Evolutionary conservation across 2,888 invertebrate species (phyloP), one percentile per base, ranked within the genome.

Genomic region (Epinotia demarniana): DNA sequence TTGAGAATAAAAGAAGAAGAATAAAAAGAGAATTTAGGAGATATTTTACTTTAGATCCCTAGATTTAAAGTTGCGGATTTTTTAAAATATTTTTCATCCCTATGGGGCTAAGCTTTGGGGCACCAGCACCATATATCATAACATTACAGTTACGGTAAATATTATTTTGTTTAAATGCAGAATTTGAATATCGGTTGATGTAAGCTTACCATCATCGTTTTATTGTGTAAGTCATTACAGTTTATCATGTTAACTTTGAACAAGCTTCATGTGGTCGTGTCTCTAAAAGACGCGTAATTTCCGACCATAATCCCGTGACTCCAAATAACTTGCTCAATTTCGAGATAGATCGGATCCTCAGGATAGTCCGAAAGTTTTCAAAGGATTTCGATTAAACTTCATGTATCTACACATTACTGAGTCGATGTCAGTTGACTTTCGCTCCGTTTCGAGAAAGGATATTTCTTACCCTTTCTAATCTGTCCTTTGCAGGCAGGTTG

Each of bases 311-410:
- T 46, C 19, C 63, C 60, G 33, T 61, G 53, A 61, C 33, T 53
- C 33, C 13, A 70, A 70, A 61, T 33, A 70, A 61, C 53, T 70
- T 53, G 19, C 18, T 53, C 61, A 53, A 75, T 66, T 75, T 73
- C 69, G 49, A 70, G 64, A 60, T 70, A 60, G 69, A 64, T 39
- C 57, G 53, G 60, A 64, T 43, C 58, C 61, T 57, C 55, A 46
- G 27, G 73, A 53, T 73, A 68, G 18, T 57, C 58, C 43, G 12
- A 75, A 75, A 75, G 71, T 75, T 75, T 57, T 62, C 23, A 62
- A 67, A 71, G 19, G 71, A 71, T 75, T 75, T 71, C 66, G 60
- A 75, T 75, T 75, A 61, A 75, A 67, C 71, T 75, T 72, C 9
- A 57, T 27, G 71, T n/a, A n/a, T n/a, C n/a, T 75, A 75, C 55